A percentile compares a stretch with the other conserved stretches of the same genome.
Conservation (phyloP, 2,888 invertebrate species). For the Mimumesa dahlbomi region DNA sequence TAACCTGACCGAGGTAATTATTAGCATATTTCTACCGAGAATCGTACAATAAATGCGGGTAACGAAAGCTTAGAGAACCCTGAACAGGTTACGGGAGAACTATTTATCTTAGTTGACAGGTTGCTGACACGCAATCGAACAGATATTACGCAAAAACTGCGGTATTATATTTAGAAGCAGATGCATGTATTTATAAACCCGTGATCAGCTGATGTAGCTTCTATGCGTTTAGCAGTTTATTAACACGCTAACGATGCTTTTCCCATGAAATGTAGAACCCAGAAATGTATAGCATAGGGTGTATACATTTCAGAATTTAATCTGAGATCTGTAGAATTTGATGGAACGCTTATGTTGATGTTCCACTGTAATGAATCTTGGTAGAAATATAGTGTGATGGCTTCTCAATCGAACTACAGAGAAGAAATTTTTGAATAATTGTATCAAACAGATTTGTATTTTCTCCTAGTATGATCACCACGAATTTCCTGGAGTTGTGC, state of each 20-base stretch:
- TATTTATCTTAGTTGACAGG: conserved; percentile 42
- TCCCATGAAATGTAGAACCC: no score
- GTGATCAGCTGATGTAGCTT: conserved; percentile 67
- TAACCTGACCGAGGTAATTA: conserved; percentile 90
- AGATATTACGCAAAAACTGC: conserved; percentile 66
- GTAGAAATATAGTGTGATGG: no score
- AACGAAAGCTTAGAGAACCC: background rate
- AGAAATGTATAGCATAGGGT: no score
- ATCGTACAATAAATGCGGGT: background rate
- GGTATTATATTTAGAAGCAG: conserved; percentile 70
- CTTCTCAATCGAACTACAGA: no score
- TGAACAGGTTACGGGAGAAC: background rate
- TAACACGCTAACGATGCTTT: no score
- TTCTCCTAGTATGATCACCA: conserved; percentile 95
- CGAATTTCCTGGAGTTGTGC: conserved; percentile 98
- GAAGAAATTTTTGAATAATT: background rate
- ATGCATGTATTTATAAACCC: conserved; percentile 71
- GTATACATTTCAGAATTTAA: no score
- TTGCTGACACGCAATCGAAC: conserved; percentile 45
- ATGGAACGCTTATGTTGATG: no score
- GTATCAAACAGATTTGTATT: conserved; percentile 21
- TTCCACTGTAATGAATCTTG: no score
- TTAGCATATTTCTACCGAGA: background rate
- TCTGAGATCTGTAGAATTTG: no score
- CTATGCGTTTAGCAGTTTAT: conserved; percentile 18